Conservation (phyloP, 2,113 vertebrate genomes). For the Sceloporus tristichus region DNA sequence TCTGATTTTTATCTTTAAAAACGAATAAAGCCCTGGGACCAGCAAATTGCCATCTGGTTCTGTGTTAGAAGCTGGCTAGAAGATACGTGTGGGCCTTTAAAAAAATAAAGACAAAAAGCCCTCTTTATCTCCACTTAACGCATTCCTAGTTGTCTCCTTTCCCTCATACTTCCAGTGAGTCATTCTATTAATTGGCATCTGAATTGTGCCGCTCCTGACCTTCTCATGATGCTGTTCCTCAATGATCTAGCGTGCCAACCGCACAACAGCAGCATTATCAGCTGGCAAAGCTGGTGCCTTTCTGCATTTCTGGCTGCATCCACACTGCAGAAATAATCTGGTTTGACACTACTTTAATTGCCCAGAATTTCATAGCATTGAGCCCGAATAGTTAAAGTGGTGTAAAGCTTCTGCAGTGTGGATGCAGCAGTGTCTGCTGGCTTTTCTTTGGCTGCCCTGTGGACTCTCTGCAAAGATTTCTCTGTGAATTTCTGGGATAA, state of each 20-base stretch:
- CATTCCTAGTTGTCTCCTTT: constrained; percentile 5
- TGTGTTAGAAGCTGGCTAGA: background rate
- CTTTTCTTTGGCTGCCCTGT: constrained; percentile 17
- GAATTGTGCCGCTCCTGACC: constrained; percentile 1
- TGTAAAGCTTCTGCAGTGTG: no score
- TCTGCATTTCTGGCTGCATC: background rate
- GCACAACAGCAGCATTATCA: constrained; percentile 65
- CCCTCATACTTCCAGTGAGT: background rate
- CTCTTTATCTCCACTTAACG: background rate
- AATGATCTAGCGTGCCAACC: constrained; percentile 55
- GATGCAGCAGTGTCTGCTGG: background rate
- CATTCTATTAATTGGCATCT: constrained; percentile 11
- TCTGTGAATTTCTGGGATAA: background rate
- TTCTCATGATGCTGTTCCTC: background rate
- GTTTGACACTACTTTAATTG: no score
- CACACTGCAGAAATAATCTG: no score
- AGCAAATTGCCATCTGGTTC: background rate
- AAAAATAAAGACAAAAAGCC: background rate
- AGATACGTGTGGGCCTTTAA: background rate
- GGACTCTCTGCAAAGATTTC: constrained; percentile 14
- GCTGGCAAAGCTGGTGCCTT: constrained; percentile 37
- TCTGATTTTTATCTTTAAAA: background rate
- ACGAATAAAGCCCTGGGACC: background rate
- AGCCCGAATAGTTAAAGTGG: no score
- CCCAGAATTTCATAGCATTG: no score